Percentiles rank a stretch among this genome's conserved stretches.
Conservation (phyloP, 2,888 invertebrate species). For the Metalampra italica region DNA sequence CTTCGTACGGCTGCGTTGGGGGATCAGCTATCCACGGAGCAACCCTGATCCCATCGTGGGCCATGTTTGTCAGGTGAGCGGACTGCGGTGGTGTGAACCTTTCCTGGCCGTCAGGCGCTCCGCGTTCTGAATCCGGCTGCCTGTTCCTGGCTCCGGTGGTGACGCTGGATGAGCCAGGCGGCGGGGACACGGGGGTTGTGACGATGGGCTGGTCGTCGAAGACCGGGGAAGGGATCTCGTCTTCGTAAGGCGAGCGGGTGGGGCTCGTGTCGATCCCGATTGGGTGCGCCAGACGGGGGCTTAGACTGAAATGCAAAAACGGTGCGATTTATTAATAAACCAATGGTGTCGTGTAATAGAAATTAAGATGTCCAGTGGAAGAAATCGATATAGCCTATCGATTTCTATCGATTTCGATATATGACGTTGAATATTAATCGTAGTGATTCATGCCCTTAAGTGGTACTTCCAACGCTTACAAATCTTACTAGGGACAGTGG, state of each 20-base stretch:
- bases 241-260: constrained; percentile 39
- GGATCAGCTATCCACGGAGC: constrained; percentile 66
- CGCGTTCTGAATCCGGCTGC: constrained; percentile 52
- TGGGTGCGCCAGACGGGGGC: constrained; percentile 36
- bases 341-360: no score
- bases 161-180: constrained; percentile 46
- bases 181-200: constrained; percentile 40
- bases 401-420: no score
- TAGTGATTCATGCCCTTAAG: no score
- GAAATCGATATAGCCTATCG: no score
- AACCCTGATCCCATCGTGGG: constrained; percentile 54
- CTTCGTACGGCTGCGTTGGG: constrained; percentile 53
- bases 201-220: constrained; percentile 24
- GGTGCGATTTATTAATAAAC: background rate
- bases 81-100: constrained; percentile 63
- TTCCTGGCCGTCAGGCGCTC: constrained; percentile 69
- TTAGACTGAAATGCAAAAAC: constrained; percentile 34
- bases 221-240: constrained; percentile 35
- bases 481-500: no score
- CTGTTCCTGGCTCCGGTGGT: constrained; percentile 17
- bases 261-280: constrained; percentile 40
- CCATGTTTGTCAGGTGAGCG: constrained; percentile 30
- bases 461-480: no score
- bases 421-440: no score
- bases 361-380: no score